Evolutionary conservation across 2,888 invertebrate genomes (phyloP).

Genomic region (Siphlonurus alternatus): DNA sequence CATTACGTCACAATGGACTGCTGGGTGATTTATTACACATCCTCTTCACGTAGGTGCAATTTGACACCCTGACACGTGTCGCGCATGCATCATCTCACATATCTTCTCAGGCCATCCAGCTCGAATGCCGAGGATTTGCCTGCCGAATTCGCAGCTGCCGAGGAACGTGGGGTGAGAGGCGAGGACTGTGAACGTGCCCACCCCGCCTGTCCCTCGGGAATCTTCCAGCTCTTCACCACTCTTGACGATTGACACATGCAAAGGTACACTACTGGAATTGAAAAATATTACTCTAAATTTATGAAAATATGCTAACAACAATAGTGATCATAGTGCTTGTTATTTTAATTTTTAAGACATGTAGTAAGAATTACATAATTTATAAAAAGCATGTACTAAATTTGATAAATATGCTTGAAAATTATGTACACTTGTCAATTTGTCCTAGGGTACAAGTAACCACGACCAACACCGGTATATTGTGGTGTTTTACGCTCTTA

Average conservation of each 20-base stretch:
- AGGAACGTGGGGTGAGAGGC: slow-evolving; percentile 1
- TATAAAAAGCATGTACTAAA: too few relatives aligned
- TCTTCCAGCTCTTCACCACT: slow-evolving; percentile 4
- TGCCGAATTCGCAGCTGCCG: slow-evolving; percentile 1
- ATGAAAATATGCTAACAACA: too few relatives aligned
- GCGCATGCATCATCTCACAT: background rate
- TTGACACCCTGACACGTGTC: background rate
- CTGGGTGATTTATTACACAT: slow-evolving; percentile 48
- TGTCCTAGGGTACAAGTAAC: too few relatives aligned
- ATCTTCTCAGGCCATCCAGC: slow-evolving; percentile 6
- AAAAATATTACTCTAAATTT: background rate
- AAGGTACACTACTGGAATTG: background rate
- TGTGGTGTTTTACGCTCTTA: too few relatives aligned
- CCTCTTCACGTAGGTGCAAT: slow-evolving; percentile 44
- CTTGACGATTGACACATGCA: background rate
- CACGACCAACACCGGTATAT: too few relatives aligned
- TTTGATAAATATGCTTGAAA: too few relatives aligned
- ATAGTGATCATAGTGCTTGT: too few relatives aligned
- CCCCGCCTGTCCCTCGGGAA: slow-evolving; percentile 4
- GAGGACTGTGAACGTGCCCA: slow-evolving; percentile 1
- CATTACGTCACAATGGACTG: slow-evolving; percentile 39
- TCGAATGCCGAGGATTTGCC: slow-evolving; percentile 2
- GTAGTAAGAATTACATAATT: too few relatives aligned
- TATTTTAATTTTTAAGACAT: too few relatives aligned
- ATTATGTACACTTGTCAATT: too few relatives aligned